These are phyloP conservation scores for Aselliscus stoliczkanus DNA, from an alignment of 2,797 vertebrate genomes.

Conservation along the genomic window DNA sequence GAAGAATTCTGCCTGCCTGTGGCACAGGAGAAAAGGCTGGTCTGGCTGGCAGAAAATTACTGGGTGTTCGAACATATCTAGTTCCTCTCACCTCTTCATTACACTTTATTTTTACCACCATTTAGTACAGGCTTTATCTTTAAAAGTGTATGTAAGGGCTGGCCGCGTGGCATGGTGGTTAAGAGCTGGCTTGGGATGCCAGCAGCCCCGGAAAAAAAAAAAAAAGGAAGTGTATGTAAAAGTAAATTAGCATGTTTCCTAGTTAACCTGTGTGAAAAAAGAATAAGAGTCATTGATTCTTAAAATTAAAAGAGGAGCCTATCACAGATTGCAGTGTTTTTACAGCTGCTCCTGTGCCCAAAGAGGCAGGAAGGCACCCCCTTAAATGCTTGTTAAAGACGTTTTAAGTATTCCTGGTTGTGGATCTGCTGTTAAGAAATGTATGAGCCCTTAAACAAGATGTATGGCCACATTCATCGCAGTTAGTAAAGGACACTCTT, in stretches of 20 bases:
- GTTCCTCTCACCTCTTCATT: neutral
- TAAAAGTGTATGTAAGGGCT: neutral
- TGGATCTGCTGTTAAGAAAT: neutral
- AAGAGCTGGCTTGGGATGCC: too few species aligned
- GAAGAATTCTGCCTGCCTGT: neutral
- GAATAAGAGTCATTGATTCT: neutral
- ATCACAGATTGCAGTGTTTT: neutral
- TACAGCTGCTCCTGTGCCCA: neutral
- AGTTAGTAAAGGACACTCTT: neutral
- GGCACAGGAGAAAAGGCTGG: neutral
- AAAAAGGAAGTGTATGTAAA: neutral
- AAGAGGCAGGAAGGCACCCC: neutral
- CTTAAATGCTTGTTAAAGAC: neutral
- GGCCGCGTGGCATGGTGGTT: too few species aligned
- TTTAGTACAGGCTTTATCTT: neutral
- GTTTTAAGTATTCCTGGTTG: neutral
- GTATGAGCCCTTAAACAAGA: neutral
- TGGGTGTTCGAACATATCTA: neutral
- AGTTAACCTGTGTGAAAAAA: neutral
- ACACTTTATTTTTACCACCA: neutral
- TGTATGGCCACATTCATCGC: neutral
- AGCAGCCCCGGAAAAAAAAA: too few species aligned
- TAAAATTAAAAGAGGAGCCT: neutral
- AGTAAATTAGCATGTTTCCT: neutral
- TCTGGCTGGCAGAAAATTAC: neutral